phyloP scores from a whole-genome alignment of 1,140 invertebrate genomes.

The Leptoteleia sp. region DNA sequence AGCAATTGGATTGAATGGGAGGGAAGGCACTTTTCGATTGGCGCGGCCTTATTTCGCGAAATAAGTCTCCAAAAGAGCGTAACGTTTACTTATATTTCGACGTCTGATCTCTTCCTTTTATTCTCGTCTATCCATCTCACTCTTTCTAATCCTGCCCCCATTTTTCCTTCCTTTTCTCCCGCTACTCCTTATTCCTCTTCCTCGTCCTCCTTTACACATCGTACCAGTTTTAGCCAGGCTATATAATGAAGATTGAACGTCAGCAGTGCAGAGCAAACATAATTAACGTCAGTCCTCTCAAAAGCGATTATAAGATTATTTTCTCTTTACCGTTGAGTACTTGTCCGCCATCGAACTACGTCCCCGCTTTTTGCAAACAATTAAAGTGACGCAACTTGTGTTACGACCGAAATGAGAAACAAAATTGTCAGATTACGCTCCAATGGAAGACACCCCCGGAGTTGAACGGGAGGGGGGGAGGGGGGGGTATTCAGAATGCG shows the following conservation, averaged over 20 bases:
- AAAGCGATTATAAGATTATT: constrained; percentile 66
- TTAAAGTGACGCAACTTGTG: constrained; percentile 46
- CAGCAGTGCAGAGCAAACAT: constrained; percentile 62
- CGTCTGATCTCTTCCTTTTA: no score
- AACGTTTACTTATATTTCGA: constrained; percentile 41
- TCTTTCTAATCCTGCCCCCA: constrained; percentile 23
- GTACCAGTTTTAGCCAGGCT: constrained; percentile 25
- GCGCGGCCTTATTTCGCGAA: neutral
- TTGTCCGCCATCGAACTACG: constrained; percentile 45
- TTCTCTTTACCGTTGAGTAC: constrained; percentile 50
- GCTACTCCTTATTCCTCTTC: neutral
- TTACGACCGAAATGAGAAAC: constrained; percentile 28
- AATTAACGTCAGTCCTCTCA: constrained; percentile 61
- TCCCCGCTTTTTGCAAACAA: constrained; percentile 56
- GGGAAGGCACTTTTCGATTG: no score
- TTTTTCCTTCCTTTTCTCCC: neutral
- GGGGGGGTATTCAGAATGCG: constrained; percentile 36
- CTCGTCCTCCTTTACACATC: constrained; percentile 24
- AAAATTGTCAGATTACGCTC: constrained; percentile 43
- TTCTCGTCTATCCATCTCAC: no score
- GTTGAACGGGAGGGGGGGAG: no score
- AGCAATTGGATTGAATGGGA: no score
- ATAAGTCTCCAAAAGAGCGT: neutral
- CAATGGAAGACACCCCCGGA: constrained; percentile 11
- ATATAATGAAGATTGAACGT: constrained; percentile 65